Percentiles rank a stretch among this genome's conserved stretches.
phyloP scores from a whole-genome alignment of 1,140 invertebrate genomes.

The Leptinotarsa lineolata region DNA sequence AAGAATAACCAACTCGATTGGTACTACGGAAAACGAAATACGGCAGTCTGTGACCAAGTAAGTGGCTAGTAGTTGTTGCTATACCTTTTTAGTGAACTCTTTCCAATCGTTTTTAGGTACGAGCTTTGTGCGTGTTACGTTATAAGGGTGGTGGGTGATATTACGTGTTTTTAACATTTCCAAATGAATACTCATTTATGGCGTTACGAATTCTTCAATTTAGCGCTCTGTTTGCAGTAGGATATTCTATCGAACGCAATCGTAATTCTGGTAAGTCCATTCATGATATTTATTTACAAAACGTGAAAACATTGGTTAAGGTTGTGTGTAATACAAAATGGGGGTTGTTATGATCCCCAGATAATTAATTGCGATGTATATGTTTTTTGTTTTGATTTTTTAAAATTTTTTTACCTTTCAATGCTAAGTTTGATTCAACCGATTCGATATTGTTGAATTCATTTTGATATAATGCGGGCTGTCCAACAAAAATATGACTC shows the following conservation, averaged over 20 bases:
- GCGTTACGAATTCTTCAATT: constrained; percentile 46
- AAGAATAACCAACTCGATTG: not conserved
- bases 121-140: constrained; percentile 20
- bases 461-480: not conserved
- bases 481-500: constrained; percentile 23
- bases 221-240: constrained; percentile 46
- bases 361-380: not conserved
- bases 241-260: constrained; percentile 33
- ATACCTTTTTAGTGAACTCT: not conserved
- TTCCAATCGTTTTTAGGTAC: not conserved
- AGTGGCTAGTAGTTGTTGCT: too few species aligned
- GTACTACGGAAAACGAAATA: not conserved
- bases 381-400: not conserved
- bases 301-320: constrained; percentile 25
- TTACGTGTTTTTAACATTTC: constrained; percentile 34
- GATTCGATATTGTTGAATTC: not conserved
- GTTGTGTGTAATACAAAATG: constrained; percentile 29
- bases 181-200: constrained; percentile 49
- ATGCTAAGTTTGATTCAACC: not conserved
- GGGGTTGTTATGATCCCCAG: constrained; percentile 33
- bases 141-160: constrained; percentile 29
- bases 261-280: constrained; percentile 38
- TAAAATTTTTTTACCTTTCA: not conserved
- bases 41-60: not conserved
- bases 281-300: constrained; percentile 26